These are phyloP conservation scores for Potamilus streckersoni DNA, from an alignment of 1,140 invertebrate genomes.

Conservation along the genomic window DNA sequence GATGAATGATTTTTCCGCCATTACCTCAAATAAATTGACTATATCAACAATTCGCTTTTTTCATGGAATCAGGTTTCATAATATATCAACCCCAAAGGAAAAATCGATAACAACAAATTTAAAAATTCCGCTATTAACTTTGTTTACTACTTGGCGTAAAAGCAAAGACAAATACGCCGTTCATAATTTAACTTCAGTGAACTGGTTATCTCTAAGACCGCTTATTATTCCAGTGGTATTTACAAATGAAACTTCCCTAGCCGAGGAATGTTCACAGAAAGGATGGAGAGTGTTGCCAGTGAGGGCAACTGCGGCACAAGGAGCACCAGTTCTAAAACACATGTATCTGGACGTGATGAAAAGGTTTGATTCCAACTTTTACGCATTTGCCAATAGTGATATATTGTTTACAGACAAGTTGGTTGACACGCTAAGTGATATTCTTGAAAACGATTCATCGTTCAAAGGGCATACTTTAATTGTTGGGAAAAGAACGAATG, in stretches of 20 bases:
- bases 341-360: conserved; percentile 41
- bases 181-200: conserved; percentile 37
- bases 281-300: conserved; percentile 34
- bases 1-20: no score
- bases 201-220: conserved; percentile 38
- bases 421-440: conserved; percentile 23
- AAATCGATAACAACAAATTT: background rate
- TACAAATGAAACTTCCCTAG: conserved; percentile 26
- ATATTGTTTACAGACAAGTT: conserved; percentile 40
- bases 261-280: conserved; percentile 10
- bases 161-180: conserved; percentile 29
- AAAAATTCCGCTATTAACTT: conserved; percentile 24
- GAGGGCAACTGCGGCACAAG: conserved; percentile 18
- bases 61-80: no score
- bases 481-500: conserved; percentile 38
- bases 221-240: conserved; percentile 38
- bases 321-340: conserved; percentile 40
- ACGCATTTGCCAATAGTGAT: conserved; percentile 44
- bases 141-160: conserved; percentile 37
- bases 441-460: background rate
- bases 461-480: conserved; percentile 23
- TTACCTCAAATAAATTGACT: no score
- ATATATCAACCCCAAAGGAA: no score
- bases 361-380: conserved; percentile 35
- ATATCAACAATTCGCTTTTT: no score